phyloP scores from a whole-genome alignment of 2,797 vertebrate genomes.

The Halcyon leucocephala region DNA sequence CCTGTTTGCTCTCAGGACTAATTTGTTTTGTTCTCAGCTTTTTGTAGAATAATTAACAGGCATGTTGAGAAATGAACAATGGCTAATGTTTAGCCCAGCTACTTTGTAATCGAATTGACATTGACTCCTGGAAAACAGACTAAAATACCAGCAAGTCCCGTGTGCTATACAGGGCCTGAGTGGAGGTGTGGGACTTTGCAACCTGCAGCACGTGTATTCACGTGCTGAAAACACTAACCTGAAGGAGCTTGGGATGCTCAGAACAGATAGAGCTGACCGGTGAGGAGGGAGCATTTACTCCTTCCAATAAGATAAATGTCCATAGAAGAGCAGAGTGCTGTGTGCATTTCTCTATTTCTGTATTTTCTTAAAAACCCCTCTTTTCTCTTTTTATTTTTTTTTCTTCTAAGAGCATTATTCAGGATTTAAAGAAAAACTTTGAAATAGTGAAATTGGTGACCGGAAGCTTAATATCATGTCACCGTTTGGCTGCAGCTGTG shows the following conservation, averaged over 20 bases:
- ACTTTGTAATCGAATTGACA: background rate
- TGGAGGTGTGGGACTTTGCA: background rate
- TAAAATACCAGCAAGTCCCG: background rate
- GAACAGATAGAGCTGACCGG: background rate
- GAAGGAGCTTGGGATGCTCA: background rate
- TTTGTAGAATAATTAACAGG: background rate
- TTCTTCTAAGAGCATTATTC: conserved; percentile 92
- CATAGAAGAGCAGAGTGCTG: background rate
- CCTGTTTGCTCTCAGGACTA: background rate
- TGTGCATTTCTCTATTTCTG: rapidly evolving
- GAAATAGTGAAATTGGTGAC: conserved; percentile 99
- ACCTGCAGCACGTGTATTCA: background rate
- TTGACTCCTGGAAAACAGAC: background rate
- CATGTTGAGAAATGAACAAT: background rate
- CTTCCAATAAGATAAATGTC: background rate
- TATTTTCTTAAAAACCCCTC: background rate
- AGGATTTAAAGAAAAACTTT: conserved; percentile 99
- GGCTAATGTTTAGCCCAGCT: conserved; percentile 28
- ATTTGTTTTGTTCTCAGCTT: background rate
- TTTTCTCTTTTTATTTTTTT: background rate
- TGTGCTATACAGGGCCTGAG: background rate
- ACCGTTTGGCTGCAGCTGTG: conserved; percentile 90
- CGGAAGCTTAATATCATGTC: conserved; percentile 94
- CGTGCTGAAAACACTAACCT: background rate
- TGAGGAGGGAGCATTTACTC: background rate